These are phyloP conservation scores for Orthosia incerta DNA, from an alignment of 2,888 invertebrate genomes.

Conservation along the genomic window DNA sequence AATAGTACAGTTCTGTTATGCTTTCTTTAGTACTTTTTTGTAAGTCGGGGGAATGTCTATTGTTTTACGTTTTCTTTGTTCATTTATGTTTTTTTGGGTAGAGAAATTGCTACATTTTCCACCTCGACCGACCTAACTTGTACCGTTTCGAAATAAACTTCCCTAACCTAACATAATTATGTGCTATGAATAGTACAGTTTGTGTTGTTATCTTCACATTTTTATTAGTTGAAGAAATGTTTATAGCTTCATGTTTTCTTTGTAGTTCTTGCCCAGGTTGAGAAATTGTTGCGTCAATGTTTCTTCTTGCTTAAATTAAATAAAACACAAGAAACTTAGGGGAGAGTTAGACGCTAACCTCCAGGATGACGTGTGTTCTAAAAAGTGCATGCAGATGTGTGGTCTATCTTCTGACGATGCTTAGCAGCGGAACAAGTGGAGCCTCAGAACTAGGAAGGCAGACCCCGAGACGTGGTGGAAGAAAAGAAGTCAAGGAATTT, in stretches of 20 bases:
- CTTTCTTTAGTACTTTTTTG: not conserved
- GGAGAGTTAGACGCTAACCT: too few relatives aligned
- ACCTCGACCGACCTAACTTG: conserved; percentile 19
- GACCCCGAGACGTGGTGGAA: too few relatives aligned
- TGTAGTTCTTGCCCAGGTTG: not conserved
- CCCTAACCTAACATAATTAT: conserved; percentile 40
- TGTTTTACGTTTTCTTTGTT: too few relatives aligned
- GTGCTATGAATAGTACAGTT: conserved; percentile 44
- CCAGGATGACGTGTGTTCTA: not conserved
- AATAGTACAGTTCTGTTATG: conserved; percentile 42
- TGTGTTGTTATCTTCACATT: conserved; percentile 31
- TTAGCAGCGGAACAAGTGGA: too few relatives aligned
- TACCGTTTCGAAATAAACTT: not conserved
- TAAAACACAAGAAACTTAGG: not conserved
- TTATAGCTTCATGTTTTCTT: not conserved
- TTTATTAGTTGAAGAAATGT: conserved; percentile 30
- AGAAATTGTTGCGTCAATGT: not conserved
- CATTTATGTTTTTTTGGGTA: too few relatives aligned
- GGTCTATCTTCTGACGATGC: too few relatives aligned
- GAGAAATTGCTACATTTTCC: conserved; percentile 2
- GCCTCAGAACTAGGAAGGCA: too few relatives aligned
- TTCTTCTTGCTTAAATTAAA: not conserved
- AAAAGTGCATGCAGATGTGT: too few relatives aligned
- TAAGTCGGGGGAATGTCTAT: too few relatives aligned
- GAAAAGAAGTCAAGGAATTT: too few relatives aligned